Base-by-base conservation (phyloP, 2,113 vertebrate genomes). In the Anguilla rostrata region DNA sequence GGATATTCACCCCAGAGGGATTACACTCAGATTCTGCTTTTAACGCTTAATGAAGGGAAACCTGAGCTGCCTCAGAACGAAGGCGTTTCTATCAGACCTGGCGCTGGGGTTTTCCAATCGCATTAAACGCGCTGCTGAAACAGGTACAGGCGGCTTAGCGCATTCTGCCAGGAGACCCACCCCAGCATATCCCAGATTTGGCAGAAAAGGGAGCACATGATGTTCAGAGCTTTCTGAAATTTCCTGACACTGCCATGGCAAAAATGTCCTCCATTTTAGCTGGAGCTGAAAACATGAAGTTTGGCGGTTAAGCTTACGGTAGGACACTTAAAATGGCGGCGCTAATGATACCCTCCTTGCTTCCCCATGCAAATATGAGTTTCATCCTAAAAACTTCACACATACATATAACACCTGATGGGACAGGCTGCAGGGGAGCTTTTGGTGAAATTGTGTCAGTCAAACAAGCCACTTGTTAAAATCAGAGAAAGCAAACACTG, bases 1-100 rank as follows among this genome's bases (percentile, higher is more conserved):
- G 90, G 87, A 91, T 90, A 88, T 93, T 94, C 91, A 92, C 91
- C 85, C 87, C 88, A 90, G 90, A 43, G 1, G 2, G 41, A 46
- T 26, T 46, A 26, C 4, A 26, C 5, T 46, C 20, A 20, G 20
- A 81, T 46, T 40, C 11, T 18, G 18, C 34, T 39, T 81, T 41
- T 22, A 81, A 26, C 1, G 22, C 39, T 43, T 92, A 94, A 94
- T 94, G 94, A 94, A 94, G 92, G 94, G 75, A 89, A 93, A 39
- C 87, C 90, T 92, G 92, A 94, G 92, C 92, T 91, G 91, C 90
- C 92, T 40, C 29, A 34, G 29, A 79, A 39, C 34, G 34, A 1
- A 34, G 34, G 34, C 34, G 34, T 34, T 34, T 34, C 34, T 34
- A 34, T 34, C 34, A 34, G 34, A 34, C 0, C 34, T 34, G 34